phyloP scores from a whole-genome alignment of 2,113 vertebrate genomes.

The Salminus brasiliensis region DNA sequence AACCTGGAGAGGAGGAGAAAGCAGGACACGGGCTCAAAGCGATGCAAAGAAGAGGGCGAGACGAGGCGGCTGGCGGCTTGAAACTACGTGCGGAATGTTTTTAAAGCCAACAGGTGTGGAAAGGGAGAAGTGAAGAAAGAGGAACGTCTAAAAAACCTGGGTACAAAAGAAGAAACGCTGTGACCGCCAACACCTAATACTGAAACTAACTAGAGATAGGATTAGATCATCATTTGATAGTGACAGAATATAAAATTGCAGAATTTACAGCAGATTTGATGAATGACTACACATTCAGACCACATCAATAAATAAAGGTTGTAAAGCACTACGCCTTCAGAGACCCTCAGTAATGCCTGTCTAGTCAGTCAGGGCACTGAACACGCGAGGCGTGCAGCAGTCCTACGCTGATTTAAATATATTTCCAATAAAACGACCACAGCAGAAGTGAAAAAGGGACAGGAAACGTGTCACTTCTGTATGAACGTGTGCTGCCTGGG shows the following conservation, averaged over 20 bases:
- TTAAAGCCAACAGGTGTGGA: not conserved
- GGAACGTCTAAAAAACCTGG: not conserved
- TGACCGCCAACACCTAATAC: not conserved
- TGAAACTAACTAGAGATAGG: not conserved
- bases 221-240: too few species aligned
- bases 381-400: not conserved
- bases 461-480: slow-evolving; percentile 47
- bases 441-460: slow-evolving; percentile 56
- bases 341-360: not conserved
- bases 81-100: not conserved
- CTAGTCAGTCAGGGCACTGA: not conserved
- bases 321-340: not conserved
- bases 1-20: slow-evolving; percentile 69
- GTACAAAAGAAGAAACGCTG: not conserved
- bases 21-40: not conserved
- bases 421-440: slow-evolving; percentile 27
- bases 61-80: not conserved
- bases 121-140: slow-evolving; percentile 11
- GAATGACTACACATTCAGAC: not conserved
- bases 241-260: too few species aligned
- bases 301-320: not conserved
- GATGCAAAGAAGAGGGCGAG: not conserved
- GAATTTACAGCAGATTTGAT: not conserved
- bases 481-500: not conserved
- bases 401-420: slow-evolving; percentile 18